Evolutionary conservation across 1,140 invertebrate species (phyloP).

Genomic region (Hestina assimilis): DNA sequence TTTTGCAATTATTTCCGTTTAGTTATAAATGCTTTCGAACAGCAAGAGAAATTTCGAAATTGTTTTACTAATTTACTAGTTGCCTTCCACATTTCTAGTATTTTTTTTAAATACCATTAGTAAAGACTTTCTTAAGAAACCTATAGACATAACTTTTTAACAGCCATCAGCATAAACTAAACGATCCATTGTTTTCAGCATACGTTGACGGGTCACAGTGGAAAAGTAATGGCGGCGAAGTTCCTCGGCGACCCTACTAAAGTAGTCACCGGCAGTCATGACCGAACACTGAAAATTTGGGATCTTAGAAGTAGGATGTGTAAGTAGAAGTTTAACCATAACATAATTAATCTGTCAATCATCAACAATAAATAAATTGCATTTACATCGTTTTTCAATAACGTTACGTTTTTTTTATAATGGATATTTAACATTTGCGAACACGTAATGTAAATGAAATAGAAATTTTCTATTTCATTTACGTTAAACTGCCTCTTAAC

Average conservation of each 20-base stretch:
- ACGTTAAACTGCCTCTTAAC: not conserved
- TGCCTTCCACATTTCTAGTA: too few species aligned
- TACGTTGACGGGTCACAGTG: slow-evolving; percentile 97
- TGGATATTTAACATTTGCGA: too few species aligned
- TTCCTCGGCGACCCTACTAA: slow-evolving; percentile 93
- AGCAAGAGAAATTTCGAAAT: too few species aligned
- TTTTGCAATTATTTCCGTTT: too few species aligned
- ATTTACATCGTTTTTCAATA: not conserved
- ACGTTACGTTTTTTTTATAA: too few species aligned
- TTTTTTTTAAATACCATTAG: too few species aligned
- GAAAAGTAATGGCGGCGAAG: slow-evolving; percentile 96
- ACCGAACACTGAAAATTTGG: slow-evolving; percentile 98
- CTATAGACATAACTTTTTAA: not conserved
- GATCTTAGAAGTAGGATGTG: slow-evolving; percentile 95
- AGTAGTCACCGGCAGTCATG: slow-evolving; percentile 96
- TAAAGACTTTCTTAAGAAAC: not conserved
- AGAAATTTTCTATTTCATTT: not conserved
- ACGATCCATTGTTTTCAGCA: slow-evolving; percentile 83
- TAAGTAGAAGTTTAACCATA: slow-evolving; percentile 79
- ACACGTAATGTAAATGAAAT: too few species aligned
- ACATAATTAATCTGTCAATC: not conserved
- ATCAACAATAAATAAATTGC: not conserved
- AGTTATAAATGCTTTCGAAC: too few species aligned
- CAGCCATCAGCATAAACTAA: not conserved
- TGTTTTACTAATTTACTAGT: too few species aligned